Percentiles rank a stretch among this genome's conserved stretches.
Evolutionary conservation across 2,797 vertebrate genomes (phyloP).

Genomic region (Eremophila alpestris): DNA sequence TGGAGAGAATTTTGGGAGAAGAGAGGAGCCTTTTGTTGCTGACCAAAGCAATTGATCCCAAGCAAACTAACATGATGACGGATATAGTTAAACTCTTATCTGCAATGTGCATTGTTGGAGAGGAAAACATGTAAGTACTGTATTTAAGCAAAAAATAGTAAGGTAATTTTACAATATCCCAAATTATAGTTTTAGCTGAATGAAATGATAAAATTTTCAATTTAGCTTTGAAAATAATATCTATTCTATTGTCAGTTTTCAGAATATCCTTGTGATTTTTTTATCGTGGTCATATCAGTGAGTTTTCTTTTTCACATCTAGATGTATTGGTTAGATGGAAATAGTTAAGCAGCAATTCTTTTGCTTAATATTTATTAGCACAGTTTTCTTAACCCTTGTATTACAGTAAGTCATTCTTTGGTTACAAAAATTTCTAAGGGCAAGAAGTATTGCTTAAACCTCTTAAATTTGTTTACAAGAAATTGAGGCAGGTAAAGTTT

Average conservation of each 20-base stretch:
- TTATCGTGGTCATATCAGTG: background rate
- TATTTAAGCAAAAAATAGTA: background rate
- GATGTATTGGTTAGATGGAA: background rate
- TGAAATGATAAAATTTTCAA: background rate
- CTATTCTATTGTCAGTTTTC: background rate
- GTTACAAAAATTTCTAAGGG: background rate
- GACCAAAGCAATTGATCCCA: constrained; percentile 89
- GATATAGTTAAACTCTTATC: constrained; percentile 96
- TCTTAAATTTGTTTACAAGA: background rate
- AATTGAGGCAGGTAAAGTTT: background rate
- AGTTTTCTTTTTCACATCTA: background rate
- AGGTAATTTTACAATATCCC: background rate
- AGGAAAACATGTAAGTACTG: constrained; percentile 92
- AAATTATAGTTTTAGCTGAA: background rate
- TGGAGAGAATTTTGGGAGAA: constrained; percentile 94
- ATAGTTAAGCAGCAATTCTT: background rate
- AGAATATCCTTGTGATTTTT: background rate
- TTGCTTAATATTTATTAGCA: background rate
- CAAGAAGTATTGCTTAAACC: background rate
- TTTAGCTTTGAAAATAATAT: background rate
- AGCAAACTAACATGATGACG: constrained; percentile 91
- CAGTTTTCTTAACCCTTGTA: background rate
- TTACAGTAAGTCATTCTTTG: background rate
- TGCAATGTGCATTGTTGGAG: constrained; percentile 96
- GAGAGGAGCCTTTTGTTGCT: constrained; percentile 90